Conservation (phyloP, 1,140 invertebrate genomes). For the Leucophenga varia region DNA sequence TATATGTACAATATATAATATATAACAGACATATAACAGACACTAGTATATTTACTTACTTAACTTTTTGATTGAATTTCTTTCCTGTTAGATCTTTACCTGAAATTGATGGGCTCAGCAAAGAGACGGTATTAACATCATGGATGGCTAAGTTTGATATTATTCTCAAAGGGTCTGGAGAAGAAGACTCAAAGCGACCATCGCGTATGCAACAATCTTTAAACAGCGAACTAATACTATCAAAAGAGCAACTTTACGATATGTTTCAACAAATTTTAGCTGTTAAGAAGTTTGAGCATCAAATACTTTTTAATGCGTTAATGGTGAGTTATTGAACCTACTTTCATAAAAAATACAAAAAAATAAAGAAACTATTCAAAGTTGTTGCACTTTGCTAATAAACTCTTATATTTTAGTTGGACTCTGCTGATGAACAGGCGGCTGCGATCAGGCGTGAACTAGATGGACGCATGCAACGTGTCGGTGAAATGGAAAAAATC, state of each 20-base stretch:
- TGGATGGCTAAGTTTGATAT: constrained; percentile 99
- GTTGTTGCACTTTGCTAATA: too few species aligned
- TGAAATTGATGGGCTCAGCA: constrained; percentile 98
- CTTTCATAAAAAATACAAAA: too few species aligned
- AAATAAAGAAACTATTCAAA: too few species aligned
- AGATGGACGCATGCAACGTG: constrained; percentile 94
- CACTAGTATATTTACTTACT: background rate
- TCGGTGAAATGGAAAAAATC: constrained; percentile 97
- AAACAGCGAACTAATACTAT: constrained; percentile 88
- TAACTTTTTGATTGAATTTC: constrained; percentile 1
- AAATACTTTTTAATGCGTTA: constrained; percentile 97
- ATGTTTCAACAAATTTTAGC: constrained; percentile 99
- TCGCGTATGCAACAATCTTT: constrained; percentile 84
- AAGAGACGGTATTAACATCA: constrained; percentile 97
- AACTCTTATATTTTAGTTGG: constrained; percentile 83
- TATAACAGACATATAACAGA: background rate
- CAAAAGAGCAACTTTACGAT: constrained; percentile 97
- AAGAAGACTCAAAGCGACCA: constrained; percentile 85
- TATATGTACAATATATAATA: background rate
- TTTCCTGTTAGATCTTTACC: constrained; percentile 85
- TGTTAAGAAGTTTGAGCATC: constrained; percentile 99
- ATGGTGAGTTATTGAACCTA: constrained; percentile 79
- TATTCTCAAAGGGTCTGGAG: constrained; percentile 88
- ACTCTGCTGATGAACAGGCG: constrained; percentile 99
- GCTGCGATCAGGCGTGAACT: constrained; percentile 98